Percentiles rank a stretch among this genome's conserved stretches.
Conservation (phyloP, 1,140 invertebrate genomes). For the Drosophila leontia region DNA sequence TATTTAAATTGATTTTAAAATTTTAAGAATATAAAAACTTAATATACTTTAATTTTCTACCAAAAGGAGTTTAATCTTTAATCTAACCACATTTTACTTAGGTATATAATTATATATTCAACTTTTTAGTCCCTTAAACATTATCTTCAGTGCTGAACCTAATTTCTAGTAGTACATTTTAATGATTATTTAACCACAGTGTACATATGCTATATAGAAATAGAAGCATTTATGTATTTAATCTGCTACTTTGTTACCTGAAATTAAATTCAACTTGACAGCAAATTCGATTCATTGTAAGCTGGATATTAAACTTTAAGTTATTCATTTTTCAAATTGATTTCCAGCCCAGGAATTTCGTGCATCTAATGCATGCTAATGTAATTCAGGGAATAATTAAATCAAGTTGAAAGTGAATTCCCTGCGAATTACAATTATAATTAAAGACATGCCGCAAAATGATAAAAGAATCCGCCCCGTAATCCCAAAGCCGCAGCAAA, state of each 20-base stretch:
- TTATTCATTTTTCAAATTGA: slow-evolving; percentile 9
- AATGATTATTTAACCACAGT: neutral
- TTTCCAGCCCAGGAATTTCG: neutral
- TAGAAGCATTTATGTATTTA: neutral
- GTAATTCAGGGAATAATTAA: slow-evolving; percentile 22
- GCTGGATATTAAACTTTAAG: neutral
- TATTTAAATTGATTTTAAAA: neutral
- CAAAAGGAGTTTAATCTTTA: neutral
- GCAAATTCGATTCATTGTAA: slow-evolving; percentile 4
- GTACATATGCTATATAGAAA: neutral
- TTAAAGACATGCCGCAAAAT: slow-evolving; percentile 51
- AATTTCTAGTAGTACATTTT: neutral
- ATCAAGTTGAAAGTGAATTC: slow-evolving; percentile 31
- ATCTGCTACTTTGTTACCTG: neutral
- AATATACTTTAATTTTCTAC: neutral
- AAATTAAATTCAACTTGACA: slow-evolving; percentile 1
- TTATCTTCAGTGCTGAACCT: neutral
- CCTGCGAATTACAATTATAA: slow-evolving; percentile 40
- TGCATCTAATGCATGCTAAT: slow-evolving; percentile 11
- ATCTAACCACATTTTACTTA: neutral
- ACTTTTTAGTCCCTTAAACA: neutral
- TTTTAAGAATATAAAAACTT: neutral
- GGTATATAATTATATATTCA: neutral
- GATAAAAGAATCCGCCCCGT: slow-evolving; percentile 16
- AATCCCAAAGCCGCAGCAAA: slow-evolving; percentile 30